Percentiles rank a stretch among this genome's conserved stretches.
Evolutionary conservation across 2,113 vertebrate species (phyloP).

Genomic region (Rattus rattus): DNA sequence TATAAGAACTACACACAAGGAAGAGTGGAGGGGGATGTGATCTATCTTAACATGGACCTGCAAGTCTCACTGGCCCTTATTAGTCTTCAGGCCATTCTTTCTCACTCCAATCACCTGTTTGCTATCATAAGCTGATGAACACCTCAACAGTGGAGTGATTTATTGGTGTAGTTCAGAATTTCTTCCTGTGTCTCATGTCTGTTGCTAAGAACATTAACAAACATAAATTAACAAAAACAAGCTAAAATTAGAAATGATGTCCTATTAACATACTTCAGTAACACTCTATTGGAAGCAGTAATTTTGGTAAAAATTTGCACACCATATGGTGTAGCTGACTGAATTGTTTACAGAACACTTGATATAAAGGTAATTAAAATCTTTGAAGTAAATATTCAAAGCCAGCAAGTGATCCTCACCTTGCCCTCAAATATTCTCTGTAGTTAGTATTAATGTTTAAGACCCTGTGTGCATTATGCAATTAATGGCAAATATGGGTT

Average conservation of each 20-base stretch:
- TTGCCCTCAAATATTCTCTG: neutral
- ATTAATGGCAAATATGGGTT: no score
- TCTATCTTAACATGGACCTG: no score
- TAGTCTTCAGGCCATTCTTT: accelerated
- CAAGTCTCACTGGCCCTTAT: neutral
- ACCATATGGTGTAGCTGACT: constrained; percentile 78
- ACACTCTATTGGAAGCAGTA: constrained; percentile 72
- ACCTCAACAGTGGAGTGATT: accelerated
- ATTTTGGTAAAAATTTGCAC: constrained; percentile 81
- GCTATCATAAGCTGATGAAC: no score
- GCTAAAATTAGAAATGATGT: constrained; percentile 70
- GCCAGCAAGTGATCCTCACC: constrained; percentile 55
- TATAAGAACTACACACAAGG: neutral
- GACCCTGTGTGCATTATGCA: accelerated
- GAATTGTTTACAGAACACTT: constrained; percentile 65
- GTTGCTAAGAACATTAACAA: constrained; percentile 59
- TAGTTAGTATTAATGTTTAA: constrained; percentile 25
- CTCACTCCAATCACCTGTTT: neutral
- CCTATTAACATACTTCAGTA: constrained; percentile 59
- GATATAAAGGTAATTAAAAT: constrained; percentile 77
- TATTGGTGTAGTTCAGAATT: neutral
- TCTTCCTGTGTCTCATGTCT: neutral
- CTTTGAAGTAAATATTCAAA: constrained; percentile 70
- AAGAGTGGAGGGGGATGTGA: accelerated
- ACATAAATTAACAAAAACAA: constrained; percentile 37